These are phyloP conservation scores for Dione vanillae DNA, from an alignment of 2,888 invertebrate genomes.

Conservation along the genomic window DNA sequence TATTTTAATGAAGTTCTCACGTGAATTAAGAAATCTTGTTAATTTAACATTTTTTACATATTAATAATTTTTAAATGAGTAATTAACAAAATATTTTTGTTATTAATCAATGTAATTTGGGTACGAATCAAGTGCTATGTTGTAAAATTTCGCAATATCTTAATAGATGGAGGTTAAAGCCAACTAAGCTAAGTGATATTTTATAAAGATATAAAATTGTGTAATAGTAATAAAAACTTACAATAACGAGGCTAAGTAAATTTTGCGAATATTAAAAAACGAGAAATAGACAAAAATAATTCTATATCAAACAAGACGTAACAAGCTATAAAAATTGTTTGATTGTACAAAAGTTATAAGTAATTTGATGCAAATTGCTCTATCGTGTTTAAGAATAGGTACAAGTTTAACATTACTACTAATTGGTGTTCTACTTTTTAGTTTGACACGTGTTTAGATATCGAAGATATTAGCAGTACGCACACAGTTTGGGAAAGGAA, in stretches of 20 bases:
- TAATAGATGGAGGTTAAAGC: slow-evolving; percentile 18
- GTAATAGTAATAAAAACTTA: slow-evolving; percentile 22
- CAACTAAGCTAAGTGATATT: slow-evolving; percentile 17
- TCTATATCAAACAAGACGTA: slow-evolving; percentile 17
- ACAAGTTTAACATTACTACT: slow-evolving; percentile 37
- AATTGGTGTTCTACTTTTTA: slow-evolving; percentile 40
- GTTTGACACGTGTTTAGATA: slow-evolving; percentile 5
- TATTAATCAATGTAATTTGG: slow-evolving; percentile 6
- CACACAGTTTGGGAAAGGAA: slow-evolving; percentile 25
- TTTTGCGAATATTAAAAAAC: slow-evolving; percentile 18
- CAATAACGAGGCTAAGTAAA: slow-evolving; percentile 22
- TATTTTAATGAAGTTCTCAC: not conserved
- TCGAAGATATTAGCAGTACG: slow-evolving; percentile 15
- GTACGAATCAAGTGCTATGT: slow-evolving; percentile 7
- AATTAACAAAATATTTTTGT: slow-evolving; percentile 9
- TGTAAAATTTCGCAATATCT: slow-evolving; percentile 11
- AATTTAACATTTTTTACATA: not conserved
- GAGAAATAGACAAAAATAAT: slow-evolving; percentile 23
- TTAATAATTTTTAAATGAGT: slow-evolving; percentile 5
- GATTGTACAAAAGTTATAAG: slow-evolving; percentile 33
- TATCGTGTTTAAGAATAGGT: slow-evolving; percentile 37
- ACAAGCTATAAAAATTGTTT: slow-evolving; percentile 25
- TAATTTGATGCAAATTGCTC: slow-evolving; percentile 37
- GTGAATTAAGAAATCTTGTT: not conserved
- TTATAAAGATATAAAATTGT: slow-evolving; percentile 19